These are phyloP conservation scores for Nysson spinosus DNA, from an alignment of 2,888 invertebrate genomes.

Conservation along the genomic window DNA sequence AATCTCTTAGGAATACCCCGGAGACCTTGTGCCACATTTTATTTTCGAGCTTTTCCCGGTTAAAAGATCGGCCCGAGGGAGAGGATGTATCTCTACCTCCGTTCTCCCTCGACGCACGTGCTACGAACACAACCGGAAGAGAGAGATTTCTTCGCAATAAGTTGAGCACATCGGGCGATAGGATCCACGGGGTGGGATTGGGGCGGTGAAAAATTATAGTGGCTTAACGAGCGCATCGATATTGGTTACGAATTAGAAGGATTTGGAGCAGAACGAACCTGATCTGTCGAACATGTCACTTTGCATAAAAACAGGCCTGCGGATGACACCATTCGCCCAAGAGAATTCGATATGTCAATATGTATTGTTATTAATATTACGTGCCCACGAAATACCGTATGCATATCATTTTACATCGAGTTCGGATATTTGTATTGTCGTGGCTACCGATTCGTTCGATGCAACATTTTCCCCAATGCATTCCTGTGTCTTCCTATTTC, in stretches of 20 bases:
- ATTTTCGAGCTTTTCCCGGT: conserved; percentile 30
- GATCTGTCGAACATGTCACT: conserved; percentile 16
- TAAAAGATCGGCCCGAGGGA: background rate
- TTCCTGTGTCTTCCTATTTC: no score
- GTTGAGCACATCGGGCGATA: conserved; percentile 4
- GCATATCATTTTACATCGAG: no score
- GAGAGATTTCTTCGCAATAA: conserved; percentile 4
- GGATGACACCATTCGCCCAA: conserved; percentile 6
- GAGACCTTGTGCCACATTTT: conserved; percentile 64
- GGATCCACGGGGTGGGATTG: background rate
- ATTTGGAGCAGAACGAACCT: conserved; percentile 31
- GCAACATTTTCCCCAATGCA: no score
- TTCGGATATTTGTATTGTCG: no score
- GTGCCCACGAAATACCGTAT: background rate
- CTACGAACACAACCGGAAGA: background rate
- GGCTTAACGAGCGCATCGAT: conserved; percentile 25
- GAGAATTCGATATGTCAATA: background rate
- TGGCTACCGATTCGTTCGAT: no score
- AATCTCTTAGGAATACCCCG: conserved; percentile 53
- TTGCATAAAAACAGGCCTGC: conserved; percentile 4
- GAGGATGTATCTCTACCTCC: no score
- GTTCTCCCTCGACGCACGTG: background rate
- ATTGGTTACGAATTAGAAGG: conserved; percentile 35
- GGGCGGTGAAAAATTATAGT: conserved; percentile 23
- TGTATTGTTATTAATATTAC: background rate